Base-by-base conservation (phyloP, 1,140 invertebrate genomes). In the Drosophila sproati region DNA sequence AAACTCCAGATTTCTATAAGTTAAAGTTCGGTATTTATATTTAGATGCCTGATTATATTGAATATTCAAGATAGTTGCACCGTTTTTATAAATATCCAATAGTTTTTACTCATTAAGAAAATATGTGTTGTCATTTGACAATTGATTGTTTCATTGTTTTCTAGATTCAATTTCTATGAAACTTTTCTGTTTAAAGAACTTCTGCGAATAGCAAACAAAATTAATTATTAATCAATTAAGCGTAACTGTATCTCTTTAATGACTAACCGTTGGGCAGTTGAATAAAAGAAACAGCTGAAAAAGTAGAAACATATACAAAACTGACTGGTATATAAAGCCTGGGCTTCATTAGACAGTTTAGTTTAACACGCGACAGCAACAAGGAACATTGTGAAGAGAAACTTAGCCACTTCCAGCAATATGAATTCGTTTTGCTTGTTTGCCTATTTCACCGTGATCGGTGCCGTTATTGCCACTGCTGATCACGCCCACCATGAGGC, bases 371-470 rank as follows among this genome's bases (percentile, higher is more conserved):
- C 28, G 37, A 55, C 3, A 52, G 37, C 28, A 52, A 2, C 20
- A 5, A 62, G 37, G 3, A 4, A 12, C 3, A 34, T 29, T 32
- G 2, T 37, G n/a, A 47, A 29, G 0, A 31, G 8, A 54, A 52
- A 43, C 8, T 20, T 37, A 39, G 8, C 3, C 28, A 45, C 31
- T 39, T 37, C 2, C 3, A 8, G 4, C 39, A 73, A 68, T 7
- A 73, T 73, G 71, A 61, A 56, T n/a, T 6, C 41, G 2, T 29
- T 73, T 5, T 47, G 12, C 35, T 20, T 55, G 56, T 28, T 61
- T 34, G 34, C 3, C 10, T 39, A 31, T 31, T 3, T 68, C 12
- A 50, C 41, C 8, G 7, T 63, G 5, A 45, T 70, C 6, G 74
- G 52, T 12, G 39, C 48, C 8, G 50, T 32, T 4, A 34, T 12